Evolutionary conservation across 2,888 invertebrate genomes (phyloP).

Genomic region (Euplagia quadripunctaria): DNA sequence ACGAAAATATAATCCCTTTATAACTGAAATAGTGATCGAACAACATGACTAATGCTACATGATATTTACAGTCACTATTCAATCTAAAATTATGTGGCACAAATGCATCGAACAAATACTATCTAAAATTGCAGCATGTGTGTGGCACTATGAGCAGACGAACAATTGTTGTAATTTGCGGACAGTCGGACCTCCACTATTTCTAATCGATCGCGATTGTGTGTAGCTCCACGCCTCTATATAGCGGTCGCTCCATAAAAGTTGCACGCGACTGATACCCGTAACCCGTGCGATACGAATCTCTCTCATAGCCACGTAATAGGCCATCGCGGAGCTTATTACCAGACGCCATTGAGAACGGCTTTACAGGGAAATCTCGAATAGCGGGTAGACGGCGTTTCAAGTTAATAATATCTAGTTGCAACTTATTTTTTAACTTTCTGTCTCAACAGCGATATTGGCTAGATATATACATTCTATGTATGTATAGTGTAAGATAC

Average conservation of each 20-base stretch:
- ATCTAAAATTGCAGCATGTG: slow-evolving; percentile 32
- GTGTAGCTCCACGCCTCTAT: slow-evolving; percentile 66
- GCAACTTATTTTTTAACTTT: slow-evolving; percentile 70
- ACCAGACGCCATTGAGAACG: slow-evolving; percentile 84
- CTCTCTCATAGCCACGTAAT: slow-evolving; percentile 79
- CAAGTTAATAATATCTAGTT: slow-evolving; percentile 76
- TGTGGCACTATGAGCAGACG: slow-evolving; percentile 27
- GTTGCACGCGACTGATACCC: slow-evolving; percentile 72
- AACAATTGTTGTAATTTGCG: slow-evolving; percentile 78
- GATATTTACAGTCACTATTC: neutral
- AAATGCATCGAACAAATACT: slow-evolving; percentile 16
- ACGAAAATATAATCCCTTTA: too few species aligned
- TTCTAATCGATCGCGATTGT: slow-evolving; percentile 80
- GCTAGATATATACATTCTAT: slow-evolving; percentile 30
- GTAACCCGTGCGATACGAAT: slow-evolving; percentile 76
- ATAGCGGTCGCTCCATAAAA: slow-evolving; percentile 70
- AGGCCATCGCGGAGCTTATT: slow-evolving; percentile 86
- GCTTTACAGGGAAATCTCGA: slow-evolving; percentile 85
- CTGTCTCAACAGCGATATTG: slow-evolving; percentile 61
- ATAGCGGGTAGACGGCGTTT: slow-evolving; percentile 79
- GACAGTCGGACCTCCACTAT: slow-evolving; percentile 63
- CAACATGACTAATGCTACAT: neutral
- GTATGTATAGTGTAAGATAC: neutral
- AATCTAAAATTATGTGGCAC: slow-evolving; percentile 27
- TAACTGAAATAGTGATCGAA: neutral